These are phyloP conservation scores for Lycopodina hypogea DNA, from an alignment of 37 sponge, comb jelly and placozoan genomes.

Conservation along the genomic window DNA sequence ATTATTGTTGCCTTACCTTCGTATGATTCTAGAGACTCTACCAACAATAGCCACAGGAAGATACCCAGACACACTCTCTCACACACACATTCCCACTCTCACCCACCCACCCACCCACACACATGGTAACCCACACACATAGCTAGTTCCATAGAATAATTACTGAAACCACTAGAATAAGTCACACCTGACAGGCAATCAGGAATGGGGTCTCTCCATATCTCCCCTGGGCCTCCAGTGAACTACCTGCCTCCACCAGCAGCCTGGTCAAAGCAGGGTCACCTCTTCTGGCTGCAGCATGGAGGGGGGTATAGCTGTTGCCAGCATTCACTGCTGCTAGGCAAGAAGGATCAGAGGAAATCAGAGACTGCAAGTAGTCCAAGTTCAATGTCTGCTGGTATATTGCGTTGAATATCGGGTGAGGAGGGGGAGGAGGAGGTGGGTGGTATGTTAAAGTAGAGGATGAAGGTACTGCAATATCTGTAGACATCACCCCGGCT, in stretches of 20 bases:
- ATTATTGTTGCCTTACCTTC: too few relatives aligned
- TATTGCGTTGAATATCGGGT: constrained; percentile 23
- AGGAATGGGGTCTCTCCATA: constrained; percentile 46
- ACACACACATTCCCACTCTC: too few relatives aligned
- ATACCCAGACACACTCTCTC: too few relatives aligned
- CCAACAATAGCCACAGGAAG: too few relatives aligned
- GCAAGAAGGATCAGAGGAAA: constrained; percentile 13
- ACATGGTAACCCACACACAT: too few relatives aligned
- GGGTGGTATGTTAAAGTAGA: too few relatives aligned
- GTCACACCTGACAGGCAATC: constrained; percentile 50
- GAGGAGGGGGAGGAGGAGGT: neutral
- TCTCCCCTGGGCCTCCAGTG: constrained; percentile 14
- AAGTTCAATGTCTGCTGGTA: constrained; percentile 12
- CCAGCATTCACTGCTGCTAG: constrained; percentile 13
- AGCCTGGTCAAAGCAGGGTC: constrained; percentile 18
- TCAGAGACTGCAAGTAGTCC: constrained; percentile 1
- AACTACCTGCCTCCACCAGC: constrained; percentile 21
- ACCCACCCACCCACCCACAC: too few relatives aligned
- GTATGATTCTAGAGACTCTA: too few relatives aligned
- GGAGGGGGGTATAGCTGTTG: constrained; percentile 35
- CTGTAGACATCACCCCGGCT: too few relatives aligned
- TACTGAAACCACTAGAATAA: too few relatives aligned
- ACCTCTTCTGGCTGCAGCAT: constrained; percentile 33
- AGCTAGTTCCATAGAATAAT: too few relatives aligned
- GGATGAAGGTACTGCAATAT: too few relatives aligned